Conservation (phyloP, 2,888 invertebrate genomes). For the Orchesella flavescens region DNA sequence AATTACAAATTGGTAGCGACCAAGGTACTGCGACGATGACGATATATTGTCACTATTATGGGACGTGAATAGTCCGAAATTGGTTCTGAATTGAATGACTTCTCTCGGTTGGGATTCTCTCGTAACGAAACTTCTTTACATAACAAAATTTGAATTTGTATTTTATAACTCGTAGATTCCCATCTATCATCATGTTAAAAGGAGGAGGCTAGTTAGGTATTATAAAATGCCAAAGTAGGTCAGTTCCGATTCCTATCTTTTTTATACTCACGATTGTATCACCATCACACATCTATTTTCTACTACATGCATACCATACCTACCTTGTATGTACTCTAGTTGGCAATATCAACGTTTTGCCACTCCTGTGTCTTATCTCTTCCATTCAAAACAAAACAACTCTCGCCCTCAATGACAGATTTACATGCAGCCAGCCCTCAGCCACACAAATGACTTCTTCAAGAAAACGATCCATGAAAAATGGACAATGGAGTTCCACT, state of each 20-base stretch:
- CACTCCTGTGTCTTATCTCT: conserved; percentile 50
- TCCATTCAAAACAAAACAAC: conserved; percentile 44
- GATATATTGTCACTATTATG: conserved; percentile 33
- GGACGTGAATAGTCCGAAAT: conserved; percentile 45
- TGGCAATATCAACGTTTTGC: not conserved
- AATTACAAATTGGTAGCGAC: conserved; percentile 58
- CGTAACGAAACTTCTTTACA: not conserved
- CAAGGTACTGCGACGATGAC: conserved; percentile 34
- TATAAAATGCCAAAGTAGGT: conserved; percentile 55
- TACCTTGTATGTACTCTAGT: not conserved
- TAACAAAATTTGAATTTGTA: not conserved
- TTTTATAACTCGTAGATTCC: not conserved
- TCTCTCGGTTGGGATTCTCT: conserved; percentile 32
- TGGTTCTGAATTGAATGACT: conserved; percentile 52
- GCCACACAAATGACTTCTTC: not conserved
- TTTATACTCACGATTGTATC: conserved; percentile 52
- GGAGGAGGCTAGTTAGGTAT: conserved; percentile 55
- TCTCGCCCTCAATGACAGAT: conserved; percentile 61
- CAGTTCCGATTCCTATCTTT: conserved; percentile 62
- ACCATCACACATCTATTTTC: conserved; percentile 15
- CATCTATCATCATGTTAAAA: conserved; percentile 20
- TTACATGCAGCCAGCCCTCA: conserved; percentile 28
- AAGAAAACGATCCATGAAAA: conserved; percentile 44
- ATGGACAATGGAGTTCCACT: conserved; percentile 52
- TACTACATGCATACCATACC: not conserved